phyloP scores from a whole-genome alignment of 2,113 vertebrate genomes.

The Labrus mixtus region DNA sequence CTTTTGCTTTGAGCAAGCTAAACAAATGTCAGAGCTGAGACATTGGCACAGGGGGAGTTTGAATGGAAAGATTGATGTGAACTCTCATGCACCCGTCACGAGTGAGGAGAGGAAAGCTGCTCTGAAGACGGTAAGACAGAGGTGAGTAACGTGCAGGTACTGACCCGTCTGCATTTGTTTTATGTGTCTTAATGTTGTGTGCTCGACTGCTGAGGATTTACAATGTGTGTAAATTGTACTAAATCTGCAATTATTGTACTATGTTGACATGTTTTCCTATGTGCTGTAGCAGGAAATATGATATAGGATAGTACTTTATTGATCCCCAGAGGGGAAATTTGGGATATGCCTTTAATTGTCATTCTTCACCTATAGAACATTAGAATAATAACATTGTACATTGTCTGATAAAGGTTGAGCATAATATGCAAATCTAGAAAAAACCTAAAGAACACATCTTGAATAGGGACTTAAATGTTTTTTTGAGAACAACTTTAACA shows the following conservation, averaged over 20 bases:
- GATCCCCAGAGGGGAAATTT: too few species aligned
- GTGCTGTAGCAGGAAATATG: slow-evolving; percentile 2
- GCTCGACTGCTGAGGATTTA: background rate
- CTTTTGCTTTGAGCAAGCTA: slow-evolving; percentile 50
- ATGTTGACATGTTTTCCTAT: background rate
- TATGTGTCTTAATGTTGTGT: background rate
- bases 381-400: background rate
- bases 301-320: too few species aligned
- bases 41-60: slow-evolving; percentile 16
- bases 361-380: background rate
- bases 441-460: background rate
- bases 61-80: slow-evolving; percentile 51
- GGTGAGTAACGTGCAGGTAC: slow-evolving; percentile 23
- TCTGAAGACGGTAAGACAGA: slow-evolving; percentile 13
- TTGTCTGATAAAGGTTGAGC: slow-evolving; percentile 6
- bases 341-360: background rate
- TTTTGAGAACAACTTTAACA: background rate
- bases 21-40: slow-evolving; percentile 20
- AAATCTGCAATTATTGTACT: background rate
- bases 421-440: background rate
- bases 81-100: slow-evolving; percentile 21
- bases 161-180: slow-evolving; percentile 11
- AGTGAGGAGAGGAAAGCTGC: slow-evolving; percentile 41
- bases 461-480: background rate
- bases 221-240: background rate